Conservation (phyloP, 2,797 vertebrate genomes). For the Rhodeus uyekii region DNA sequence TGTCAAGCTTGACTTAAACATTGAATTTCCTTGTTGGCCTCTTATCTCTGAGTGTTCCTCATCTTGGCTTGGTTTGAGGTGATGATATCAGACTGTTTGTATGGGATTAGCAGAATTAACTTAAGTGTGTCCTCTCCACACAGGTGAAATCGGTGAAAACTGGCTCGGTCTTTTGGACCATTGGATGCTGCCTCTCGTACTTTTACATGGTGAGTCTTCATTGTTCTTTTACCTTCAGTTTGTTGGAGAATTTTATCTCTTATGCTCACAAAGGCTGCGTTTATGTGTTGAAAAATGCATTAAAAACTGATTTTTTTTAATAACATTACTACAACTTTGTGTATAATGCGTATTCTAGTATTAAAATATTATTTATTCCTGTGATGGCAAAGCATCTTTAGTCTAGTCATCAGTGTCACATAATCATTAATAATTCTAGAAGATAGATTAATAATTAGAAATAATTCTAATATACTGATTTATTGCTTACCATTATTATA, state of each 20-base stretch:
- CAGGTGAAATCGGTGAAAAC: conserved; percentile 99
- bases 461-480: neutral
- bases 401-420: neutral
- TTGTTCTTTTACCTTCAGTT: neutral
- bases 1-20: conserved; percentile 29
- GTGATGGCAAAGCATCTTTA: neutral
- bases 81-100: conserved; percentile 20
- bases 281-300: neutral
- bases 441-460: too few relatives aligned
- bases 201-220: conserved; percentile 93
- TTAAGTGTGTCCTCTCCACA: conserved; percentile 47
- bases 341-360: too few relatives aligned
- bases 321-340: too few relatives aligned
- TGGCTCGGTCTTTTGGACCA: conserved; percentile 96
- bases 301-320: too few relatives aligned
- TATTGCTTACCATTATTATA: neutral
- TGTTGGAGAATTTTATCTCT: neutral
- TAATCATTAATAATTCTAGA: too few relatives aligned
- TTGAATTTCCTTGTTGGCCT: conserved; percentile 13
- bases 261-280: neutral
- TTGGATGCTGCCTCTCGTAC: conserved; percentile 96
- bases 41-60: conserved; percentile 24
- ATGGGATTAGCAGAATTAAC: conserved; percentile 35
- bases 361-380: neutral
- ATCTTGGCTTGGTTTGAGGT: conserved; percentile 6